Conservation (phyloP, 2,797 vertebrate species). For the Poeciliopsis turneri region DNA sequence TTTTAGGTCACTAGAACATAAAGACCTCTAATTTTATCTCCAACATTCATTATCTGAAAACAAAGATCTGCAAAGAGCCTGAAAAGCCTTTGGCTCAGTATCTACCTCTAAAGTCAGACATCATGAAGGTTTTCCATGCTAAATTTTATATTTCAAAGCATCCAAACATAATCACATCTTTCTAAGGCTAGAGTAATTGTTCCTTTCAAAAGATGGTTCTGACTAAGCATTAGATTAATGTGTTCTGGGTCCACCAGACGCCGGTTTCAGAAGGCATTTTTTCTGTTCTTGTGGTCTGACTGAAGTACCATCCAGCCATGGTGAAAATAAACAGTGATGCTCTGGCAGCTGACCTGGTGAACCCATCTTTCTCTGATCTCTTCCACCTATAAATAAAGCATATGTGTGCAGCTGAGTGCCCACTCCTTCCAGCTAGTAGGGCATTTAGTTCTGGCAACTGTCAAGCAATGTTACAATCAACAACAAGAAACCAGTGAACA, state of each 20-base stretch:
- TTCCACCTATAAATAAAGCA: conserved; percentile 66
- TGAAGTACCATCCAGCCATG: conserved; percentile 33
- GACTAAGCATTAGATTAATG: conserved; percentile 16
- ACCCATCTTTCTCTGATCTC: conserved; percentile 40
- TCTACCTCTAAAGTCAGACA: background rate
- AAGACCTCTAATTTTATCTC: background rate
- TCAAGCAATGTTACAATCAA: conserved; percentile 55
- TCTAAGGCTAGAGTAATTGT: background rate
- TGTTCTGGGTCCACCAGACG: conserved; percentile 1
- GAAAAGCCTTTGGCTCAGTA: background rate
- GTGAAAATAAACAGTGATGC: conserved; percentile 39
- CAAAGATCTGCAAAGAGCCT: background rate
- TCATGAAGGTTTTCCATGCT: background rate
- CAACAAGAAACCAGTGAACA: conserved; percentile 40
- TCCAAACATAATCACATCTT: background rate
- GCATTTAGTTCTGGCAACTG: conserved; percentile 69
- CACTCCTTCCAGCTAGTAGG: conserved; percentile 49
- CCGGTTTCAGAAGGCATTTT: conserved; percentile 14
- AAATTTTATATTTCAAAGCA: background rate
- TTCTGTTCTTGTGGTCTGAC: conserved; percentile 27
- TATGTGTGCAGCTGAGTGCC: conserved; percentile 50
- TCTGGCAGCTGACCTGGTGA: conserved; percentile 44
- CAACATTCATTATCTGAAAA: background rate
- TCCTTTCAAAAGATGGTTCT: background rate
- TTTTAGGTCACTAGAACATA: background rate